Evolutionary conservation across 1,140 invertebrate species (phyloP), one percentile per base, ranked within the genome.

Genomic region (Condylostylus longicornis): DNA sequence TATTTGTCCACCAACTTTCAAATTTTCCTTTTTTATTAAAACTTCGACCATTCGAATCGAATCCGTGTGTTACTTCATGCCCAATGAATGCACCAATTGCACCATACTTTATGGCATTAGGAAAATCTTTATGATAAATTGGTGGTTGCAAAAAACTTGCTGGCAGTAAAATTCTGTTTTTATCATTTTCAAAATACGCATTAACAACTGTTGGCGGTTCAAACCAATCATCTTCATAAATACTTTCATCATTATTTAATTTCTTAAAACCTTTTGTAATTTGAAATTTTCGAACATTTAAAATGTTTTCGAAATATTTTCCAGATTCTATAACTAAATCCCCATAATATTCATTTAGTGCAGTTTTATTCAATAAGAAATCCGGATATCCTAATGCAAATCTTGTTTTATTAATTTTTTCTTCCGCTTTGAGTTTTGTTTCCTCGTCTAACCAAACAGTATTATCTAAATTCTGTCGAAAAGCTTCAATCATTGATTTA

Each of bases 401-500:
- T 5, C 60, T 55, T 57, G 73, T 72, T 2, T 62, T 56, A 23
- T 54, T 52, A 1, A 63, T 61, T 53, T 73, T 73, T 2, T 68
- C 62, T 28, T 65, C 38, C 17, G 70, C 70, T 29, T 58, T 59
- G 40, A 48, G 51, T 43, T 57, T 64, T 1, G 77, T 79, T 28
- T 65, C 56, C 9, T 67, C 57, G 46, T 79, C 76, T 71, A 81
- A 77, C 77, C 77, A 81, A 22, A 72, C 66, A 13, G 72, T 65
- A 39, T 68, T 63, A 20, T 68, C 54, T 1, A 82, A 49, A 10
- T 77, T 67, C 28, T 63, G 53, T 10, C 60, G 37, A 36, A 71
- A 70, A 31, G 76, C 69, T 8, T 61, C 44, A 30, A 69, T 54
- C 17, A 82, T 77, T 42, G 74, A 70, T 7, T 60, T 45, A 3